Evolutionary conservation across 2,113 vertebrate genomes (phyloP), one percentile per base, ranked within the genome.

Genomic region (Pyxicephalus adspersus): DNA sequence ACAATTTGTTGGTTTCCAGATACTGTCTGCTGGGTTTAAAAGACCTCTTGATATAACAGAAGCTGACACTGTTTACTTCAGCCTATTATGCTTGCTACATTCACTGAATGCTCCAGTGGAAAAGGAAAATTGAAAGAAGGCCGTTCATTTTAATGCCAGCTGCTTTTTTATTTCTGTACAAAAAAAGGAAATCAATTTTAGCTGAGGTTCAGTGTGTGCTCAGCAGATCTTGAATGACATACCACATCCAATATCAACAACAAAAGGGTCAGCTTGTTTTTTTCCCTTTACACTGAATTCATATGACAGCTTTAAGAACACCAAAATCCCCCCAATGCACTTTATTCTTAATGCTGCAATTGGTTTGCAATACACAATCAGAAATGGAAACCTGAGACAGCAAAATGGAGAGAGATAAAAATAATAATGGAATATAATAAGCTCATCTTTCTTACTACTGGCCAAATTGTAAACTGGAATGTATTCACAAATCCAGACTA

Each of bases 61-160:
- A 93, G 85, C 89, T 92, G 93, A 93, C 92, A 93, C 90, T 94
- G 92, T 94, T 95, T 93, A 94, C 88, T 91, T 90, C 91, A 91
- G 89, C 91, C 88, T 90, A 92, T 93, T 93, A 93, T 92, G 90
- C 87, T 72, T 88, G 86, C 89, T 93, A 90, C 90, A 93, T 89
- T 94, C 89, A 88, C 85, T 89, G 91, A 92, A 93, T 90, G 90
- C 91, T 93, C 91, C 89, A 89, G 84, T 92, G 91, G 90, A 91
- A 92, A 88, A 91, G 89, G 90, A 93, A 92, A 93, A 94, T 93
- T 83, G 84, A 93, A 93, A 92, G 91, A 88, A 88, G 90, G 85
- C 90, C 90, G 92, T 91, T 94, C 91, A 92, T 94, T 93, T 89
- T 89, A 91, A 93, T 89, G 90, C 89, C 89, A 93, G 89, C 89